A percentile compares a stretch with the other conserved stretches of the same genome.
phyloP scores from a whole-genome alignment of 2,113 vertebrate genomes.

The Phoenicopterus ruber region DNA sequence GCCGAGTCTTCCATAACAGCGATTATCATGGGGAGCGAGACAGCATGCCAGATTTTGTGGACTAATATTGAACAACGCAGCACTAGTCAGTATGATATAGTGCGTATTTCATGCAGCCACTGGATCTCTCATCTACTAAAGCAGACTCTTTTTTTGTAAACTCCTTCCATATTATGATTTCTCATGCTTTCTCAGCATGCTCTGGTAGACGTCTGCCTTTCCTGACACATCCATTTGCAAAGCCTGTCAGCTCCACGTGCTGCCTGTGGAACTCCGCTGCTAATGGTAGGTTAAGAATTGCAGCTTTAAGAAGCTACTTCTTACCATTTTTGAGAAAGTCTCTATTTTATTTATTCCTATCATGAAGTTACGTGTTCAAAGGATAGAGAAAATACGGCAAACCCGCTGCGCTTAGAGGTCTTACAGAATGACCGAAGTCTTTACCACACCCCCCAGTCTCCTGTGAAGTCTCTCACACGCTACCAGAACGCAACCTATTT shows the following conservation, averaged over 20 bases:
- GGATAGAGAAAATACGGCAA: background rate
- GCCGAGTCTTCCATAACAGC: background rate
- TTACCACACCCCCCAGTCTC: background rate
- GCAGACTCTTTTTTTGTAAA: background rate
- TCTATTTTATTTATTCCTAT: background rate
- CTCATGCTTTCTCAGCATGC: background rate
- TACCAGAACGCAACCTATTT: background rate
- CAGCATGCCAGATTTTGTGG: background rate
- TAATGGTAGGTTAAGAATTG: background rate
- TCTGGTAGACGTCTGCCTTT: background rate
- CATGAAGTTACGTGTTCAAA: background rate
- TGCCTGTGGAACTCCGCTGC: background rate
- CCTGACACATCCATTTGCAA: background rate
- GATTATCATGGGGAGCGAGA: background rate
- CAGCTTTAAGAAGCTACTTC: background rate
- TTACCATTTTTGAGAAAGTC: background rate
- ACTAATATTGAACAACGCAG: background rate
- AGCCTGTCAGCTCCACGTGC: background rate
- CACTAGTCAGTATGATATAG: rapidly evolving
- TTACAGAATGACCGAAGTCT: background rate
- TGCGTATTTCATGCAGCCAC: background rate
- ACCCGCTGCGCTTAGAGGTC: background rate
- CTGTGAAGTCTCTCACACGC: background rate
- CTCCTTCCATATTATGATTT: background rate
- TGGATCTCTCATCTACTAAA: background rate